phyloP scores from a whole-genome alignment of 2,113 vertebrate species.

The Picathartes gymnocephalus region DNA sequence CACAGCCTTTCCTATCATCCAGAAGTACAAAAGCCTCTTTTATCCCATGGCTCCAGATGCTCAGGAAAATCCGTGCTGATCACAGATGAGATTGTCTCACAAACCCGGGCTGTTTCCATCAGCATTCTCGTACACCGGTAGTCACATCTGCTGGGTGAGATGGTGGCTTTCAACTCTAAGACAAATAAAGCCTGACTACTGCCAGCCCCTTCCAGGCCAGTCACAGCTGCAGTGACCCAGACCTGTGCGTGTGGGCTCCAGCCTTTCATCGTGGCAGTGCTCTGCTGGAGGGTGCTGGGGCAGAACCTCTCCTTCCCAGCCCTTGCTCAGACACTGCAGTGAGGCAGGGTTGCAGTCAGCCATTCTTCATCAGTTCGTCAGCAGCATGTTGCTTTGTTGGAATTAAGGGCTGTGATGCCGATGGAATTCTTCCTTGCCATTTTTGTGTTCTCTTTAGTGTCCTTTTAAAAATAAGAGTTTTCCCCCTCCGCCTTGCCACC shows the following conservation, averaged over 20 bases:
- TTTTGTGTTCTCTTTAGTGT: neutral
- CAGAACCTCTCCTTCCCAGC: neutral
- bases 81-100: neutral
- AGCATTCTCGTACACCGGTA: fast-evolving
- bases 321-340: neutral
- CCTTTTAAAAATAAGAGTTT: neutral
- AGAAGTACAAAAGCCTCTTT: neutral
- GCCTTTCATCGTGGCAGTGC: neutral
- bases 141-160: neutral
- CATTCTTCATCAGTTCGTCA: neutral
- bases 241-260: fast-evolving
- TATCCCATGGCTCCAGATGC: neutral
- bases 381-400: neutral
- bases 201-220: neutral
- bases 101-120: neutral
- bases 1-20: neutral
- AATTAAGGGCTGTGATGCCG: neutral
- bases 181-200: neutral
- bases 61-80: neutral
- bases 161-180: neutral
- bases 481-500: neutral
- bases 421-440: neutral
- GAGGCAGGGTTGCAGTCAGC: neutral
- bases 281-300: neutral
- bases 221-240: neutral